Conservation (phyloP, 2,113 vertebrate genomes). For the Eulacestoma nigropectus region DNA sequence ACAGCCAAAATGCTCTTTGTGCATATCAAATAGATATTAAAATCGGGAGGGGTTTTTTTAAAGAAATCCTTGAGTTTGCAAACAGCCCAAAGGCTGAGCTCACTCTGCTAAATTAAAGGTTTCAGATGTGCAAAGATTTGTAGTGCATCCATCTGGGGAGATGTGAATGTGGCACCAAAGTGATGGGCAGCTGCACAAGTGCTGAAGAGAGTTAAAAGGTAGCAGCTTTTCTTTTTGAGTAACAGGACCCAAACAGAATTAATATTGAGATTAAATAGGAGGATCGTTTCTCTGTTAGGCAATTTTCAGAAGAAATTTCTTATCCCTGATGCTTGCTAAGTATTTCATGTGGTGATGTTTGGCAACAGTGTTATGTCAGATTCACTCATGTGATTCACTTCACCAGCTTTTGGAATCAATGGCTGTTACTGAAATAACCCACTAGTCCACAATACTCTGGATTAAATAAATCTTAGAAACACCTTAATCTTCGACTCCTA, state of each 20-base stretch:
- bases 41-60: background rate
- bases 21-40: background rate
- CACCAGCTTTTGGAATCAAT: slow-evolving; percentile 25
- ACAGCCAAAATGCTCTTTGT: background rate
- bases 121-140: background rate
- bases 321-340: background rate
- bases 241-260: background rate
- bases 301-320: slow-evolving; percentile 24
- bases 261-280: background rate
- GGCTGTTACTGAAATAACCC: background rate
- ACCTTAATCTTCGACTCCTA: background rate
- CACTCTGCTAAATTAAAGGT: background rate
- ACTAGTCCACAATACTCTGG: background rate
- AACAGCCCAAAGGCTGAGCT: background rate
- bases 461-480: background rate
- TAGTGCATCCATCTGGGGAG: background rate
- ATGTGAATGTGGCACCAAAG: background rate
- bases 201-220: background rate
- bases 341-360: slow-evolving; percentile 46
- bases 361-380: background rate
- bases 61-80: background rate
- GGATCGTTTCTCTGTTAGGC: background rate
- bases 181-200: background rate
- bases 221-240: background rate
- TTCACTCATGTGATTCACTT: background rate